Evolutionary conservation across 2,888 invertebrate species (phyloP), one percentile per base, ranked within the genome.

Genomic region (Phalera bucephala): DNA sequence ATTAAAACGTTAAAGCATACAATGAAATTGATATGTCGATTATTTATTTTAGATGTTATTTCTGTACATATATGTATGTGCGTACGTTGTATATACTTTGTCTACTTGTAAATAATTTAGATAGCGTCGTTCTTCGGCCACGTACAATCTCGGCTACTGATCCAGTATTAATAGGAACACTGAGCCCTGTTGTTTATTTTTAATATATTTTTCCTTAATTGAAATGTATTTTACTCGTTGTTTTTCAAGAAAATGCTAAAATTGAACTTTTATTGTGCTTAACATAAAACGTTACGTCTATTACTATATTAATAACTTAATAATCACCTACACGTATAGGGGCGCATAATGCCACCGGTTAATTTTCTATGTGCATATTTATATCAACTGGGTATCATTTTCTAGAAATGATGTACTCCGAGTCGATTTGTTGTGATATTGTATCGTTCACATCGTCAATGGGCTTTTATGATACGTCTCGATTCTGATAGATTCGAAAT

Each of bases 401-500:
- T 48, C 43, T 39, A 46, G 23, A 26, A 47, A 45, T 48, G 36
- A 44, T 47, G 36, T 40, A 51, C 41, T 56, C 46, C 50, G 42
- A 50, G 49, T 50, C 43, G 47, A 49, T 55, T 46, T 52, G 40
- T 54, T 37, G 36, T 49, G 34, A 37, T 33, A 33, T 36, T 31
- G 38, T 45, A 48, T 42, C 31, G 31, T 42, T 43, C 40, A 37
- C 26, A 36, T 36, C 31, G 33, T 36, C 46, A 39, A 23, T 40
- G 29, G 32, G 37, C 35, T 40, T 47, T 45, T 31, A 36, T 41
- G 29, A 12, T 41, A 35, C 48, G 71, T 69, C 71, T 66, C 68
- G 60, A 68, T 67, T 80, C 86, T 85, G 87, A 82, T 87, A 84
- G 86, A 77, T 85, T 88, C 86, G 87, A 87, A 87, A 87, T 86